phyloP scores from a whole-genome alignment of 92 coral and sea anemone species.

The Actinostola sp. region DNA sequence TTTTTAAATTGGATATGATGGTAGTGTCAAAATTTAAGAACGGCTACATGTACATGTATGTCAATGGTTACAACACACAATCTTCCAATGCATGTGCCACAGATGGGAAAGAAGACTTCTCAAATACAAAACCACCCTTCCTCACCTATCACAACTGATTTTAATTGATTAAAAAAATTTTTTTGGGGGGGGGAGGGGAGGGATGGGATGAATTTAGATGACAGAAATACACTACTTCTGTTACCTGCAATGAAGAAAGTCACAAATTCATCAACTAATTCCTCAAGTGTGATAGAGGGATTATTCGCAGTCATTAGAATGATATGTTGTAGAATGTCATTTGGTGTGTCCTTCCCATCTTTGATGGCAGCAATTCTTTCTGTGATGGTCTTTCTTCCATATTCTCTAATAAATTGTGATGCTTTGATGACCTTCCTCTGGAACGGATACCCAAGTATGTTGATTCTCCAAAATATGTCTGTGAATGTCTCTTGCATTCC shows the following conservation, averaged over 20 bases:
- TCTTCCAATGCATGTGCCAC: no score
- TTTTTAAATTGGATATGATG: no score
- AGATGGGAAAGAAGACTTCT: no score
- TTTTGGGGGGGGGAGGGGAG: no score
- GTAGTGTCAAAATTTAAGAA: no score
- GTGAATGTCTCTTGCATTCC: conserved; percentile 48
- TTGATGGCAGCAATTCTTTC: conserved; percentile 51
- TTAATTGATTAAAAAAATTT: no score
- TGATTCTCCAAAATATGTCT: conserved; percentile 57
- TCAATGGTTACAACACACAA: no score
- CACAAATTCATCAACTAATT: conserved; percentile 66
- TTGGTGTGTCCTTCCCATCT: conserved; percentile 53
- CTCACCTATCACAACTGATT: no score
- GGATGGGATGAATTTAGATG: neutral
- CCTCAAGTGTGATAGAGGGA: conserved; percentile 49
- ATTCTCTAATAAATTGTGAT: conserved; percentile 51
- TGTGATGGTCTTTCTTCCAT: conserved; percentile 53
- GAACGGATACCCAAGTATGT: conserved; percentile 39
- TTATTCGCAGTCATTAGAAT: conserved; percentile 33
- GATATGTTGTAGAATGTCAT: conserved; percentile 57
- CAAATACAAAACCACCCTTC: no score
- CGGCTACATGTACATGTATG: no score
- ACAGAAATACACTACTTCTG: no score
- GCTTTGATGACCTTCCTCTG: conserved; percentile 58
- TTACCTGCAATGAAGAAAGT: conserved; percentile 73